Evolutionary conservation across 2,888 invertebrate species (phyloP).

Genomic region (Chrysotoxum bicinctum): DNA sequence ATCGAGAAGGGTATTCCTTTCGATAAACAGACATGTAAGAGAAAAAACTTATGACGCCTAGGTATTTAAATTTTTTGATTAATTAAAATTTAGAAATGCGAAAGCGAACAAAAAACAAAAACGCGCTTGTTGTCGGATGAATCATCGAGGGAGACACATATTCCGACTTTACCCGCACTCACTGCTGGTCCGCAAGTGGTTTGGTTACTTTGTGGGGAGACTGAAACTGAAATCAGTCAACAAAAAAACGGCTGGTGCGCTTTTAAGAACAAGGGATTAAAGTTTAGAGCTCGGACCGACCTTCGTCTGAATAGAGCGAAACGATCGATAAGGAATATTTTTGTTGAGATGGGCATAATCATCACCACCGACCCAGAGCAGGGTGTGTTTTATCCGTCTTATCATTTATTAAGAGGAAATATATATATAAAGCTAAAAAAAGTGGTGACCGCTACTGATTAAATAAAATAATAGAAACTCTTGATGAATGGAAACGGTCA

Average conservation of each 20-base stretch:
- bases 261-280: slow-evolving; percentile 1
- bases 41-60: background rate
- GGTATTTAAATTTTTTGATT: slow-evolving; percentile 32
- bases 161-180: slow-evolving; percentile 8
- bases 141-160: slow-evolving; percentile 44
- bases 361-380: background rate
- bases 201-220: slow-evolving; percentile 35
- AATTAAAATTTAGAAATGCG: slow-evolving; percentile 60
- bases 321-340: background rate
- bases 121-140: slow-evolving; percentile 43
- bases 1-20: slow-evolving; percentile 16
- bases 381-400: slow-evolving; percentile 59
- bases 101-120: slow-evolving; percentile 21
- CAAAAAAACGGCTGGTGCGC: background rate
- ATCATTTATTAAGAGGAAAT: slow-evolving; percentile 25
- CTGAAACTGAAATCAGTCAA: slow-evolving; percentile 7
- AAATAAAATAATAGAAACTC: slow-evolving; percentile 58
- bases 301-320: background rate
- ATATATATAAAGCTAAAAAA: background rate
- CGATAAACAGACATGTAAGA: slow-evolving; percentile 28
- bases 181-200: slow-evolving; percentile 39
- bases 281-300: slow-evolving; percentile 4
- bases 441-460: slow-evolving; percentile 34
- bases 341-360: background rate
- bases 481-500: slow-evolving; percentile 4